Base-by-base conservation (phyloP, 2,797 vertebrate species). In the Lacerta viridis region DNA sequence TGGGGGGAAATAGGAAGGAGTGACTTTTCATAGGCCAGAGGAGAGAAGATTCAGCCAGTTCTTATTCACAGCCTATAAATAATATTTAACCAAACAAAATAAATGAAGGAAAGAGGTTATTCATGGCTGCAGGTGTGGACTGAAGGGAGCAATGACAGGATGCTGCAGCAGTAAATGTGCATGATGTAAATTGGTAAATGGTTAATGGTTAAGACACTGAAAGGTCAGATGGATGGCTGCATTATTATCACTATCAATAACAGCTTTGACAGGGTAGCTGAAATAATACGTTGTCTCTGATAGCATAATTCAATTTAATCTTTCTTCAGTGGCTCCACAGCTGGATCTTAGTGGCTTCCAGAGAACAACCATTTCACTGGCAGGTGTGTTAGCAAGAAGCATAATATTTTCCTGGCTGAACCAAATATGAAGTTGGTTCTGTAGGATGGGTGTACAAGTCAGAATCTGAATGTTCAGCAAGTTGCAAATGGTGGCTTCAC, bases 31-130 rank as follows among this genome's bases (percentile, higher is more conserved):
- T 75, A 25, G 1, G 78, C n/a, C 87, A 82, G 18, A 86, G 43
- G 41, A 39, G 7, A 85, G 81, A 15, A 0, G 0, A 36, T 29
- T 79, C 88, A 85, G 33, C 79, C 0, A 0, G 29, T 86, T 80
- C 81, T 93, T 81, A 4, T 43, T 89, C 86, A 83, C 23, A 88
- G 7, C 23, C 72, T 82, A 0, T 46, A 88, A 92, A 36, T 0
- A 3, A 46, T 72, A 23, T 10, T 86, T 43, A n/a, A 36, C 7
- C 13, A 27, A 77, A 86, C 7, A 59, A 43, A 83, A 33, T 33
- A 69, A 85, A 83, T 43, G 33, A 77, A 89, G 20, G 46, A 59
- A 89, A 81, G 36, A 71, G 6, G 3, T 59, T 78, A 33, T 83
- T 86, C 61, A 82, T 77, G 33, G 2, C 68, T 80, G 7, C 18